These are phyloP conservation scores for Notospermus geniculatus DNA, from an alignment of 1,140 invertebrate species.

Conservation along the genomic window DNA sequence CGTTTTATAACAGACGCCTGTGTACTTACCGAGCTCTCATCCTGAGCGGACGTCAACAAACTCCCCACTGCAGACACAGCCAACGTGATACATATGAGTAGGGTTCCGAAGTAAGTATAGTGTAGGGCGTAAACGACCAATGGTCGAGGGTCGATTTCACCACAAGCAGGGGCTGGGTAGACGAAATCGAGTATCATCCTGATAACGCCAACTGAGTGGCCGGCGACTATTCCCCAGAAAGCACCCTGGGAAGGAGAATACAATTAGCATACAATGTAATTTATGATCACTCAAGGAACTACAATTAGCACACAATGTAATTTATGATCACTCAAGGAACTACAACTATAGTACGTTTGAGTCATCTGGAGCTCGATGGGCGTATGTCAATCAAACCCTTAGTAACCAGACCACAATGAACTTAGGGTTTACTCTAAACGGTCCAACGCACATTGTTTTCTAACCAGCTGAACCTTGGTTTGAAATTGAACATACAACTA, in stretches of 20 bases:
- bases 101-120: conserved; percentile 50
- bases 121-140: conserved; percentile 40
- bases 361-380: no score
- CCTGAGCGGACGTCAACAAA: conserved; percentile 34
- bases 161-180: conserved; percentile 49
- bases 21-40: conserved; percentile 36
- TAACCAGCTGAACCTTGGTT: no score
- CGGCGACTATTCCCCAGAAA: conserved; percentile 61
- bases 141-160: conserved; percentile 40
- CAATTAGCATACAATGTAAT: not conserved
- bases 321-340: no score
- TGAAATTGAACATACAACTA: no score
- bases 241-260: conserved; percentile 55
- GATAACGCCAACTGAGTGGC: conserved; percentile 57
- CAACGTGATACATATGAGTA: conserved; percentile 44
- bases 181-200: conserved; percentile 51
- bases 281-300: no score
- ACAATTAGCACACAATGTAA: no score
- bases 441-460: no score
- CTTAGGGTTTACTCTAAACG: no score
- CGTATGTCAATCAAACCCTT: no score
- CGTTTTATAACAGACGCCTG: no score
- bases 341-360: no score
- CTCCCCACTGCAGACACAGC: conserved; percentile 42
- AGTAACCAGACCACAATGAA: no score